phyloP scores from a whole-genome alignment of 2,797 vertebrate genomes.

The Geotrypetes seraphini region DNA sequence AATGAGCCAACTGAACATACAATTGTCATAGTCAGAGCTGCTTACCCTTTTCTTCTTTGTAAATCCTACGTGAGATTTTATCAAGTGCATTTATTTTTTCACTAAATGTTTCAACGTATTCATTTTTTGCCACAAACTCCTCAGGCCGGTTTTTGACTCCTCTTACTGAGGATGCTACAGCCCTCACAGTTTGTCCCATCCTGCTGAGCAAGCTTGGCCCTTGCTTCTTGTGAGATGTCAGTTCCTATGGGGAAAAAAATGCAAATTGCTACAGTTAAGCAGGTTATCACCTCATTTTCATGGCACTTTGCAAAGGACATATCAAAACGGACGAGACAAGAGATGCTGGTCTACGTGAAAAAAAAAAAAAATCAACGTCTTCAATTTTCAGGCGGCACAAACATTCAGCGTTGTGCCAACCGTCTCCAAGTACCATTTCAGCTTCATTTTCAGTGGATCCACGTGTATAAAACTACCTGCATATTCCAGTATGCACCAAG shows the following conservation, averaged over 20 bases:
- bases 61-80: constrained; percentile 85
- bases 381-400: too few species aligned
- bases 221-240: constrained; percentile 78
- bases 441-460: too few species aligned
- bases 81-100: constrained; percentile 78
- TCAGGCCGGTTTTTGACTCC: constrained; percentile 74
- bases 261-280: too few species aligned
- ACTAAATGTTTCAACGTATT: constrained; percentile 77
- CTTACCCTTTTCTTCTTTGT: constrained; percentile 83
- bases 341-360: too few species aligned
- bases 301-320: too few species aligned
- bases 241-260: constrained; percentile 58
- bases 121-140: constrained; percentile 71
- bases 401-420: too few species aligned
- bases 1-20: background rate
- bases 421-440: too few species aligned
- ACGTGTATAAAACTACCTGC: too few species aligned
- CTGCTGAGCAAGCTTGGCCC: constrained; percentile 78
- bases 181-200: constrained; percentile 81
- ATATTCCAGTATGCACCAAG: too few species aligned
- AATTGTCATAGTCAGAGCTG: background rate
- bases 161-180: constrained; percentile 73
- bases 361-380: too few species aligned
- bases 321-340: too few species aligned
- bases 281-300: too few species aligned